Evolutionary conservation across 2,113 vertebrate species (phyloP).

Genomic region (Pipa parva): DNA sequence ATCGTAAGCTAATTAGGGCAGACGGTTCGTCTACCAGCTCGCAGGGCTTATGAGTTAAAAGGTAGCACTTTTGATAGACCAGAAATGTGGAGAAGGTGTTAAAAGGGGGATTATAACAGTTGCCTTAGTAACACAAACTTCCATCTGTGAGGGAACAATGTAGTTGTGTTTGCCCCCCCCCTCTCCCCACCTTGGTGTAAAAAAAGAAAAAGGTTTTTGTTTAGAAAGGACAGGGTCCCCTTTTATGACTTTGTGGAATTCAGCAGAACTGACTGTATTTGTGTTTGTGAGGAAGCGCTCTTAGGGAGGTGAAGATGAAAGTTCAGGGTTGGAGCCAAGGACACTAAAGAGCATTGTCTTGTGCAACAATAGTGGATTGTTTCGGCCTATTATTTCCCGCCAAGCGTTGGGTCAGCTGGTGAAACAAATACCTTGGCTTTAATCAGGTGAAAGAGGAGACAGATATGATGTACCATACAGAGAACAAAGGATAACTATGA

Average conservation of each 20-base stretch:
- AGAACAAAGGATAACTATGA: conserved; percentile 50
- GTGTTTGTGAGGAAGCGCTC: conserved; percentile 77
- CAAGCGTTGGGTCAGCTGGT: conserved; percentile 61
- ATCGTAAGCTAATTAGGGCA: conserved; percentile 94
- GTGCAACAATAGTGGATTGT: conserved; percentile 78
- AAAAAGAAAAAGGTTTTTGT: conserved; percentile 71
- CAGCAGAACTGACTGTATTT: conserved; percentile 83
- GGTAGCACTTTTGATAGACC: conserved; percentile 90
- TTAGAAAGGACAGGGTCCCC: conserved; percentile 83
- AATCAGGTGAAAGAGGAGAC: conserved; percentile 63
- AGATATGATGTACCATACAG: conserved; percentile 5
- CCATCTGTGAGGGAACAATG: conserved; percentile 96
- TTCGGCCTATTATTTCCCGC: conserved; percentile 66
- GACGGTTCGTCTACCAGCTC: conserved; percentile 73
- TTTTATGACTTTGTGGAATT: conserved; percentile 90
- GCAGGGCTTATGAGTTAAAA: conserved; percentile 91
- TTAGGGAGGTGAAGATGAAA: conserved; percentile 78
- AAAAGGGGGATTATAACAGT: conserved; percentile 95
- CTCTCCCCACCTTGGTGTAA: conserved; percentile 92
- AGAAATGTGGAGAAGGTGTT: conserved; percentile 87
- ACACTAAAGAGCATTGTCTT: conserved; percentile 76
- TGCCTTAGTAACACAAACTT: conserved; percentile 98
- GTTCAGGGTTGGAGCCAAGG: conserved; percentile 81
- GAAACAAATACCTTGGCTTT: conserved; percentile 72
- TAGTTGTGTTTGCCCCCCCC: conserved; percentile 82